Evolutionary conservation across 2,888 invertebrate species (phyloP).

Genomic region (Flexamia atlantica): DNA sequence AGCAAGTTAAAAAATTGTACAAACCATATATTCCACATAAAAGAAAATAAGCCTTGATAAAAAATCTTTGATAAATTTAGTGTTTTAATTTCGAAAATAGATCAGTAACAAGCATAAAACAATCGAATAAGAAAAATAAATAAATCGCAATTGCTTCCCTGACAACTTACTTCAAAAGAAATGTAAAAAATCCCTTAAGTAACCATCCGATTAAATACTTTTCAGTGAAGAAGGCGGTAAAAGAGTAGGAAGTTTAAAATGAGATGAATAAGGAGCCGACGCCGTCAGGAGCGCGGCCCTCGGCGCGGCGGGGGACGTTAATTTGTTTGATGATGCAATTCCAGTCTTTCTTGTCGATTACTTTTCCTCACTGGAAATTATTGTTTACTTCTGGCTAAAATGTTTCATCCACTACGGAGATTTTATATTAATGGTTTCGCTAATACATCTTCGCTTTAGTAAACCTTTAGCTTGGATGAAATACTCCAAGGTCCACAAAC

Average conservation of each 20-base stretch:
- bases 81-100: too few relatives aligned
- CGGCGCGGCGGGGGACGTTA: neutral
- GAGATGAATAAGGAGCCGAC: slow-evolving; percentile 14
- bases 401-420: neutral
- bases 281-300: neutral
- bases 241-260: slow-evolving; percentile 12
- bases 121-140: too few relatives aligned
- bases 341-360: slow-evolving; percentile 20
- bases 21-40: too few relatives aligned
- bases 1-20: too few relatives aligned
- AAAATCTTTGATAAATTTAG: too few relatives aligned
- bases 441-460: too few relatives aligned
- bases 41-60: too few relatives aligned
- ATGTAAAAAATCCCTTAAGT: neutral
- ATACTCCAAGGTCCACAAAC: too few relatives aligned
- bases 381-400: slow-evolving; percentile 5
- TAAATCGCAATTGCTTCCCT: too few relatives aligned
- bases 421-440: neutral
- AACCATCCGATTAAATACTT: neutral
- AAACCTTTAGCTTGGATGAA: too few relatives aligned
- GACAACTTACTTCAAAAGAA: too few relatives aligned
- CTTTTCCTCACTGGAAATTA: slow-evolving; percentile 13
- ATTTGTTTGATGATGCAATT: slow-evolving; percentile 23
- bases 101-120: too few relatives aligned
- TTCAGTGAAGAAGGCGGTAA: neutral